A percentile compares a stretch with the other conserved stretches of the same genome.
Conservation (phyloP, 1,140 invertebrate species). For the Lucilia cuprina region DNA sequence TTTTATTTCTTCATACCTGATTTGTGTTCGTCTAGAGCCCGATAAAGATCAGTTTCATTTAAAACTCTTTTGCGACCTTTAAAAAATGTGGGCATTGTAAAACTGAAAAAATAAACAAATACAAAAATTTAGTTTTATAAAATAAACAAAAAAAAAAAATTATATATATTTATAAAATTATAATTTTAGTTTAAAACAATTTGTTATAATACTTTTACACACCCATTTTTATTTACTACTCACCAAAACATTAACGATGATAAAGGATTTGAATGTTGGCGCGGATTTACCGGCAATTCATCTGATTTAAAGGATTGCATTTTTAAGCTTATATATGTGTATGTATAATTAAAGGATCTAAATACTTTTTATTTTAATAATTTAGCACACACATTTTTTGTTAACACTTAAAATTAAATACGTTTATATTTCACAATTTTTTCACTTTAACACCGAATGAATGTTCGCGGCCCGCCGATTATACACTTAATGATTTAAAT, state of each 20-base stretch:
- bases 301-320: constrained; percentile 59
- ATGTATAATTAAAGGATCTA: not conserved
- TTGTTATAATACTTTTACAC: no score
- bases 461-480: not conserved
- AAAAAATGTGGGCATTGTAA: constrained; percentile 65
- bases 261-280: constrained; percentile 53
- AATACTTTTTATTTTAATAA: not conserved
- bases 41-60: constrained; percentile 66
- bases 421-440: not conserved
- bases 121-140: not conserved
- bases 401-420: no score
- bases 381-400: not conserved
- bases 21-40: constrained; percentile 67
- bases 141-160: not conserved
- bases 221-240: not conserved
- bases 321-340: not conserved
- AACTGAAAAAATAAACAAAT: constrained; percentile 50
- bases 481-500: not conserved
- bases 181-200: no score
- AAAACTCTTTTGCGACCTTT: constrained; percentile 66
- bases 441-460: not conserved
- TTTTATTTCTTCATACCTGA: constrained; percentile 53
- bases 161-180: no score
- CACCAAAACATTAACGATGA: constrained; percentile 58
- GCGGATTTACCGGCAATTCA: constrained; percentile 55